Conservation (phyloP, 2,888 invertebrate genomes). For the Drosophila limbata region DNA sequence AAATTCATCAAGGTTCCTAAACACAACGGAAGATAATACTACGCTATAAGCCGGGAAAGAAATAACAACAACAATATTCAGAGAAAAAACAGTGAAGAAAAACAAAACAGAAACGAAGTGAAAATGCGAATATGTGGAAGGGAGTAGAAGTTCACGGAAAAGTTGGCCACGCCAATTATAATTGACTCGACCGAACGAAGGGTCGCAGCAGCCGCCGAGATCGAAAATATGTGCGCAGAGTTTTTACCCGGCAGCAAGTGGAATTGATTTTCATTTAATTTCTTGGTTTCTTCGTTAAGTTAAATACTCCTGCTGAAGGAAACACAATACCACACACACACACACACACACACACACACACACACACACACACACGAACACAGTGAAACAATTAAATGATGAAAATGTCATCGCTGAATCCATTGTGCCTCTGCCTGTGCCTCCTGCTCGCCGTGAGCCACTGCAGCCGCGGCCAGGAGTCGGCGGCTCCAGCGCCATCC, state of each 20-base stretch:
- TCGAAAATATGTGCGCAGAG: slow-evolving; percentile 72
- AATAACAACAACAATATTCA: background rate
- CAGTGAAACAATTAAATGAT: slow-evolving; percentile 4
- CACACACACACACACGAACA: slow-evolving; percentile 1
- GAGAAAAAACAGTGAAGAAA: background rate
- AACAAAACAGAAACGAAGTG: slow-evolving; percentile 23
- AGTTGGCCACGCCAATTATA: slow-evolving; percentile 57
- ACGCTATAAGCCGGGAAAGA: slow-evolving; percentile 3
- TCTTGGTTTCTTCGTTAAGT: slow-evolving; percentile 20
- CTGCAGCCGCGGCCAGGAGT: slow-evolving; percentile 41
- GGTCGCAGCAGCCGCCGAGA: slow-evolving; percentile 22
- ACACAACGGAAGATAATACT: slow-evolving; percentile 14
- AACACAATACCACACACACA: too few relatives aligned
- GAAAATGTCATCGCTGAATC: slow-evolving; percentile 35
- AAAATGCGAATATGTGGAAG: slow-evolving; percentile 39
- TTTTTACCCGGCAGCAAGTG: slow-evolving; percentile 57
- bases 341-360: slow-evolving; percentile 6
- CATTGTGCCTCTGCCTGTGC: slow-evolving; percentile 42
- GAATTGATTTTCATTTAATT: slow-evolving; percentile 74
- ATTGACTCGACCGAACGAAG: slow-evolving; percentile 39
- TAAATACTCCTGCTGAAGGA: slow-evolving; percentile 11
- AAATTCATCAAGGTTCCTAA: slow-evolving; percentile 51
- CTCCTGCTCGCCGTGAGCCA: slow-evolving; percentile 36
- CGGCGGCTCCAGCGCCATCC: slow-evolving; percentile 49
- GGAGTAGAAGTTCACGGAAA: slow-evolving; percentile 26